phyloP scores from a whole-genome alignment of 2,113 vertebrate genomes.

The Oryzias curvinotus region DNA sequence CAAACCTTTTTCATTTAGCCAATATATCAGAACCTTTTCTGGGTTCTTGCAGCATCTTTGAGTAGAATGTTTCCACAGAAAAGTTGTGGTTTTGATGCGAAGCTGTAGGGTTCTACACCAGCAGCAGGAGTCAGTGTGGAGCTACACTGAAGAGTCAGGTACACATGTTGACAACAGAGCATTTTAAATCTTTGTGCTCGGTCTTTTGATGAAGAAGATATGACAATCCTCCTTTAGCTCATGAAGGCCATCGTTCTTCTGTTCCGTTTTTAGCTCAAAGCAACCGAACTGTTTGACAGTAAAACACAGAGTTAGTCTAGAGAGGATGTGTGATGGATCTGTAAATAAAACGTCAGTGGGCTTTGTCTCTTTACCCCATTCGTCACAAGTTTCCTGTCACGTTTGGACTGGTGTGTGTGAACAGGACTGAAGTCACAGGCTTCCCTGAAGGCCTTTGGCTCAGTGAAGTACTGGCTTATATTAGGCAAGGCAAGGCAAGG shows the following conservation, averaged over 20 bases:
- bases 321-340: constrained; percentile 10
- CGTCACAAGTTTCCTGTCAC: constrained; percentile 27
- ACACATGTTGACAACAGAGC: no score
- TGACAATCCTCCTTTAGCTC: not conserved
- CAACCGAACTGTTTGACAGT: constrained; percentile 5
- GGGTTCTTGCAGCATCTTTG: no score
- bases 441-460: constrained; percentile 43
- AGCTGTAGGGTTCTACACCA: not conserved
- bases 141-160: not conserved
- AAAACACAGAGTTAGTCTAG: not conserved
- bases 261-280: constrained; percentile 4
- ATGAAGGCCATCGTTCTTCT: not conserved
- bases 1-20: no score
- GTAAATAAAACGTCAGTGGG: constrained; percentile 2
- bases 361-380: constrained; percentile 1
- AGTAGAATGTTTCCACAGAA: no score
- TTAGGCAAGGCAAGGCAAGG: no score
- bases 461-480: constrained; percentile 36
- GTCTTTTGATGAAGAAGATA: constrained; percentile 8
- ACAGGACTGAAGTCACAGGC: constrained; percentile 42
- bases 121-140: constrained; percentile 61
- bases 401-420: constrained; percentile 38
- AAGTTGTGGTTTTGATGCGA: not conserved
- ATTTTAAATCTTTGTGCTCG: no score
- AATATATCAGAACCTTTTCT: no score